Evolutionary conservation across 2,797 vertebrate species (phyloP).

Genomic region (Steatocranus sp.): DNA sequence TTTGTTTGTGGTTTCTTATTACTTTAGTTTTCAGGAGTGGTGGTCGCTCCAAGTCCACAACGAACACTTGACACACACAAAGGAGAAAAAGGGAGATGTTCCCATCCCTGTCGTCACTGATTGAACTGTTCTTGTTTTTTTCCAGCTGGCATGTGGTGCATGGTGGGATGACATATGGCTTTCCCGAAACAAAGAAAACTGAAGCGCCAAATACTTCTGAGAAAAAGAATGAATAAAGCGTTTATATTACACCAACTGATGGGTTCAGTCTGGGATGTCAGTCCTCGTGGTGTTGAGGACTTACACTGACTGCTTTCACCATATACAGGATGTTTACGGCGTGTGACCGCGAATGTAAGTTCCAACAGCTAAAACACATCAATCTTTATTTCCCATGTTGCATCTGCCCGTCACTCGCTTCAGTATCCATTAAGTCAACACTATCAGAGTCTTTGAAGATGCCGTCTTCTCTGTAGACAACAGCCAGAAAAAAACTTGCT

Average conservation of each 20-base stretch:
- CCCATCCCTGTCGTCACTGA: slow-evolving; percentile 4
- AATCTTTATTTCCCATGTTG: slow-evolving; percentile 1
- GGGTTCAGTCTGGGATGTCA: slow-evolving; percentile 43
- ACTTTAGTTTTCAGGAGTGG: slow-evolving; percentile 21
- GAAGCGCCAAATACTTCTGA: slow-evolving; percentile 37
- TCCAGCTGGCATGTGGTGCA: slow-evolving; percentile 2
- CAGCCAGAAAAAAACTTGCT: slow-evolving; percentile 14
- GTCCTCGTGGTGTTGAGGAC: slow-evolving; percentile 42
- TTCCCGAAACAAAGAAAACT: slow-evolving; percentile 27
- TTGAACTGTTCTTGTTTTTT: background rate
- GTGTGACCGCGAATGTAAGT: slow-evolving; percentile 46
- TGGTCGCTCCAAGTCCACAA: slow-evolving; percentile 32
- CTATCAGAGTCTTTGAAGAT: slow-evolving; percentile 14
- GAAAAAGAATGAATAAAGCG: slow-evolving; percentile 31
- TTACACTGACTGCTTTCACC: slow-evolving; percentile 44
- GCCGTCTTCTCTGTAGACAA: background rate
- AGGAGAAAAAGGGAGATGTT: slow-evolving; percentile 5
- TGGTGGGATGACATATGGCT: background rate
- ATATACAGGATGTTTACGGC: slow-evolving; percentile 46
- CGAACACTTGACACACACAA: slow-evolving; percentile 27
- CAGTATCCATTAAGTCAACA: background rate
- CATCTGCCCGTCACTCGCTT: background rate
- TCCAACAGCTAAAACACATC: slow-evolving; percentile 44
- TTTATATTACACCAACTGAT: slow-evolving; percentile 55
- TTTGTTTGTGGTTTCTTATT: background rate